A percentile compares a stretch with the other conserved stretches of the same genome.
These are phyloP conservation scores for Semnopithecus entellus DNA, from an alignment of 2,113 vertebrate genomes.

Conservation along the genomic window DNA sequence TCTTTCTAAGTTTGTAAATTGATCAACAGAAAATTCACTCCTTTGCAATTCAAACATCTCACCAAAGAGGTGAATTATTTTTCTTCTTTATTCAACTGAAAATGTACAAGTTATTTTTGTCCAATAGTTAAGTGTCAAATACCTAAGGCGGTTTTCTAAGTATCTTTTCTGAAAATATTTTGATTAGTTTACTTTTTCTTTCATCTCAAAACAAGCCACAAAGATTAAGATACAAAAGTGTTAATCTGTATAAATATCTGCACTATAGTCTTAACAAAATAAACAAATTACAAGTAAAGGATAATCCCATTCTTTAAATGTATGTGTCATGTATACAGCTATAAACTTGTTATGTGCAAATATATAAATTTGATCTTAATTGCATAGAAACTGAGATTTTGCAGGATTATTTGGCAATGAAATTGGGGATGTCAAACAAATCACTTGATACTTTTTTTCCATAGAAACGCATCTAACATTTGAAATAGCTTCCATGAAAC, in stretches of 20 bases:
- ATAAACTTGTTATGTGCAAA: neutral
- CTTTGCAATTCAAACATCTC: neutral
- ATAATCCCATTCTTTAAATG: neutral
- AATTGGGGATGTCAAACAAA: neutral
- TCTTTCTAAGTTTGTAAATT: rapidly evolving
- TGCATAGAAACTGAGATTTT: neutral
- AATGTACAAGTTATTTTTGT: rapidly evolving
- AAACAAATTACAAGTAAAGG: neutral
- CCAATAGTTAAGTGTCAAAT: neutral
- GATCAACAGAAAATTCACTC: neutral
- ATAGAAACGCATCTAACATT: neutral
- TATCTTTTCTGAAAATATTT: neutral
- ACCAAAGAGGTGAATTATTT: too few species aligned
- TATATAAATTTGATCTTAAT: neutral
- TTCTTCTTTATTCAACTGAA: neutral
- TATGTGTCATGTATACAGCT: neutral
- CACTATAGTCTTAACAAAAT: neutral
- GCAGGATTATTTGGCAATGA: neutral
- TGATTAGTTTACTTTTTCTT: neutral
- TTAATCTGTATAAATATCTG: too few species aligned
- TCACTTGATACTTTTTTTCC: neutral
- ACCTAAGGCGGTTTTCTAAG: neutral
- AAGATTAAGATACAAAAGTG: neutral
- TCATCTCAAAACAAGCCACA: neutral
- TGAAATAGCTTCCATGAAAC: neutral